Base-by-base conservation (phyloP, 2,888 invertebrate species). In the Tricholauxania praeusta region DNA sequence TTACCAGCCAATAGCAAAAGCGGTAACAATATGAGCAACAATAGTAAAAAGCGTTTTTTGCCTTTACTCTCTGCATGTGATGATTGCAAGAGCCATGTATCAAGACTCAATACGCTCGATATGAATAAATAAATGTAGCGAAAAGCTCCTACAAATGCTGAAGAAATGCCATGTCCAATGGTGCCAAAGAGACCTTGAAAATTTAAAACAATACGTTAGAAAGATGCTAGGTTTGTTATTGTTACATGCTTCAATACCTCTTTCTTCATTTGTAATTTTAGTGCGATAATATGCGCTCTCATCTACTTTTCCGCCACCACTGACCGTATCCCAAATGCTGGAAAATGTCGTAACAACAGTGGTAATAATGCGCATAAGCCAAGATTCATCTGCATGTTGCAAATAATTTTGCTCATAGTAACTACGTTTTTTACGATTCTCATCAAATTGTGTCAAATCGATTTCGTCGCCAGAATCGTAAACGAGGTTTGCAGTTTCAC, bases 1-100 rank as follows among this genome's bases (percentile, higher is more conserved):
- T 91, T 84, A 92, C 91, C 91, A 82, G 88, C 87, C 74, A 91
- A 81, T 73, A 91, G 79, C 60, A 91, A 77, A 62, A 91, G 83
- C 1, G 91, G 90, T 78, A 91, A 77, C 19, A 91, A 77, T 53
- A 90, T 85, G 66, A 91, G 78, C 72, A 87, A 73, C 19, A 85
- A 75, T 10, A 87, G 72, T 17, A 87, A 77, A 75, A 87, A 86
- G 68, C 86, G 81, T 75, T 87, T 86, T 73, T 83, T 86, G 28
- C 81, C 80, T 66, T 81, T 83, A 71, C 80, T 82, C 28, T 84
- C 82, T 55, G 82, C 76, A 71, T 80, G 80, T 52, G 81, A 79
- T 4, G 86, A 84, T 71, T 77, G 81, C 59, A 87, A 73, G 28
- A 87, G 75, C 83, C 83, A 85, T 48, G 85, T 86, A 76, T 87